Conservation (phyloP, 1,140 invertebrate species). For the Phthorimaea operculella region DNA sequence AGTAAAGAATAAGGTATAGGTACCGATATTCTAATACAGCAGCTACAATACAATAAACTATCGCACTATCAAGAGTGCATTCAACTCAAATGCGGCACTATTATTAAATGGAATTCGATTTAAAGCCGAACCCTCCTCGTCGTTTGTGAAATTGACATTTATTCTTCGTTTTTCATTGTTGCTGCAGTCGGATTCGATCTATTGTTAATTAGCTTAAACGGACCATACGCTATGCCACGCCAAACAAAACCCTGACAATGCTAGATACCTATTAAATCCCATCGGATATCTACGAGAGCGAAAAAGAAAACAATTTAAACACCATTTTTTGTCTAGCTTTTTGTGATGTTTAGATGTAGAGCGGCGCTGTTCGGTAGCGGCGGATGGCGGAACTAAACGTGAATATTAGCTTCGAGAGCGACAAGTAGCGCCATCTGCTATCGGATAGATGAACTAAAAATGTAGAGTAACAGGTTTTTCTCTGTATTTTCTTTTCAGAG, state of each 20-base stretch:
- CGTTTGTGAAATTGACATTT: constrained; percentile 67
- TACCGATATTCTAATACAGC: constrained; percentile 15
- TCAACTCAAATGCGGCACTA: constrained; percentile 62
- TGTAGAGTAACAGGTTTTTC: not conserved
- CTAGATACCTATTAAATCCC: constrained; percentile 1
- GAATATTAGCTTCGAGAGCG: constrained; percentile 9
- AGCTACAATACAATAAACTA: constrained; percentile 57
- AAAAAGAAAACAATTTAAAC: not conserved
- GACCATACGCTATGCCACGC: constrained; percentile 48
- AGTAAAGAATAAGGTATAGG: no score
- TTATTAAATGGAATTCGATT: constrained; percentile 67
- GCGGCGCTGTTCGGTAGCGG: constrained; percentile 28
- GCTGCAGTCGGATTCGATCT: constrained; percentile 58
- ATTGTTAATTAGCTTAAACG: constrained; percentile 67
- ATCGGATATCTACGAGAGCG: not conserved
- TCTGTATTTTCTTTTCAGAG: no score
- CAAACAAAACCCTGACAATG: constrained; percentile 22
- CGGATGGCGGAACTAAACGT: constrained; percentile 31
- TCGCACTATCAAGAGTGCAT: constrained; percentile 60
- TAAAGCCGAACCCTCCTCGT: constrained; percentile 64
- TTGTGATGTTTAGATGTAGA: not conserved
- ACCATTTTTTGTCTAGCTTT: not conserved
- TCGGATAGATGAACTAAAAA: constrained; percentile 37
- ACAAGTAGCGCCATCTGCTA: constrained; percentile 49
- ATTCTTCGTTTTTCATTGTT: constrained; percentile 68